Evolutionary conservation across 2,888 invertebrate species (phyloP), one percentile per base, ranked within the genome.

Genomic region (Dorcus parallelipipedus): DNA sequence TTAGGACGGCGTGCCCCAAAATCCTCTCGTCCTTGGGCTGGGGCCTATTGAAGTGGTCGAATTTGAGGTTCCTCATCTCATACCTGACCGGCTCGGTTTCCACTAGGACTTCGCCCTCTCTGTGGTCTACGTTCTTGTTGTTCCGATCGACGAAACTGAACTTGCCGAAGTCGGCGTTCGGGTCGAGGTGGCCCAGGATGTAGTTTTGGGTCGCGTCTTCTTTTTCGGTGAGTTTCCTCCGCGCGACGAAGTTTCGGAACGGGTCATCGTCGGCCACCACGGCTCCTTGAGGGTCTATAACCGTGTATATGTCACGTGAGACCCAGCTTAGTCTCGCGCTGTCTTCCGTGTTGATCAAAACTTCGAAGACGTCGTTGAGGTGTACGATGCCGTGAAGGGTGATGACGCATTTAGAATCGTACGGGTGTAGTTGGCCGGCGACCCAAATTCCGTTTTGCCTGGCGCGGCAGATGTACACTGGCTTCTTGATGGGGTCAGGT

Each of bases 31-130:
- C 68, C 17, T 71, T 73, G 41, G 74, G 80, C 23, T 70, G 64
- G 45, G 74, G 67, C 49, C 70, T 84, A 65, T 86, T 78, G 10
- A 66, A 59, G n/a, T 65, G 61, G 54, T 73, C 70, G 55, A 73
- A 73, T 61, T 72, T 73, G 38, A 77, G 65, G 4, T 68, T 81
- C 55, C 83, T 85, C 67, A 93, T 77, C 74, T 91, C 90, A 73
- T 94, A 94, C 57, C 84, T 82, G 39, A 84, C 80, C 1, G 93
- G 93, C 75, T 93, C 93, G 0, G 88, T 86, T 79, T 93, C 93
- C 6, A 90, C 84, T 26, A 94, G 79, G 51, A 94, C 83, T 73
- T 93, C 90, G 0, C 92, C 92, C 49, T 83, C 84, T 59, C 83
- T 83, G 69, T 82, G 83, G 47, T 81, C 79, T 57, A 82, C 67